Evolutionary conservation across 2,888 invertebrate genomes (phyloP).

Genomic region (Pristionchus exspectatus): DNA sequence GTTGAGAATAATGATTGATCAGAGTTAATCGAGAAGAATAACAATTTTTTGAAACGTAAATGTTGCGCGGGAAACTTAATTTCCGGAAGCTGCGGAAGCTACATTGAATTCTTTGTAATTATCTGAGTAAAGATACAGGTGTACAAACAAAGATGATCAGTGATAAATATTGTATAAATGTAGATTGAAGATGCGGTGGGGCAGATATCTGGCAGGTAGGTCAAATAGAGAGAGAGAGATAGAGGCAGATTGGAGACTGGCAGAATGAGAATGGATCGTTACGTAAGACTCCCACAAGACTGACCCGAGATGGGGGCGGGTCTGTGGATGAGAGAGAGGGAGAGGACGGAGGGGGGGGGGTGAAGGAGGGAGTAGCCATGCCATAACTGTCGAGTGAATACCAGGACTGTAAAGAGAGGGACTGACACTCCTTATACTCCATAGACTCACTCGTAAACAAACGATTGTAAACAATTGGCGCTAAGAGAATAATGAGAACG

Average conservation of each 20-base stretch:
- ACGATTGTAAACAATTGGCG: background rate
- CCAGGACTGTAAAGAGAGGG: background rate
- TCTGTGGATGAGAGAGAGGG: background rate
- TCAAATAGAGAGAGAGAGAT: background rate
- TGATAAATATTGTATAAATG: background rate
- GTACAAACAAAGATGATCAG: background rate
- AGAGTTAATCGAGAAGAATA: too few species aligned
- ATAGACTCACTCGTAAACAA: background rate
- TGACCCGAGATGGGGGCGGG: slow-evolving; percentile 37
- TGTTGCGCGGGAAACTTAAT: too few species aligned
- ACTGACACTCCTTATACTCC: background rate
- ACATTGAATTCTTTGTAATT: background rate
- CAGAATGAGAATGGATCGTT: slow-evolving; percentile 31
- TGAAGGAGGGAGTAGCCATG: background rate
- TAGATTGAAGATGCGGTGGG: background rate
- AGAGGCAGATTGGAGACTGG: slow-evolving; percentile 19
- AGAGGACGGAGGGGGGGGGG: background rate
- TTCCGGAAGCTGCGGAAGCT: background rate
- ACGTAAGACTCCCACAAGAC: slow-evolving; percentile 18
- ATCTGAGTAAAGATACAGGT: too few species aligned
- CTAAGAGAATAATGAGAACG: background rate
- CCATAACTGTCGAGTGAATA: background rate
- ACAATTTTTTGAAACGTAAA: too few species aligned
- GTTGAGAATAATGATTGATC: background rate
- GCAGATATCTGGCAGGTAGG: slow-evolving; percentile 18